Base-by-base conservation (phyloP, 2,888 invertebrate genomes). In the Geophilus truncorum region DNA sequence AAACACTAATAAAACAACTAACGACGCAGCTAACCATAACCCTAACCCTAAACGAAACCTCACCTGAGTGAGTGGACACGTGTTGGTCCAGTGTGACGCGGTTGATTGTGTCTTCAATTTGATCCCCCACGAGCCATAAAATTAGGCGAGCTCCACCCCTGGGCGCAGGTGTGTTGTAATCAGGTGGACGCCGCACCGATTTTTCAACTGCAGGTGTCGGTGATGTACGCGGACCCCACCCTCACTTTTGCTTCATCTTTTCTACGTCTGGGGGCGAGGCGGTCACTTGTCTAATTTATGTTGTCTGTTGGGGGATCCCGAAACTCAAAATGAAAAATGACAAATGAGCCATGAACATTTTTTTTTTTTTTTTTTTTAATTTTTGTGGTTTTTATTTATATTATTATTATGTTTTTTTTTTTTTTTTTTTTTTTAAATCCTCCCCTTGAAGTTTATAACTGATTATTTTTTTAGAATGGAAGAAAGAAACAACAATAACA, bases 141-240 rank as follows among this genome's bases (percentile, higher is more conserved):
- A 57, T 57, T 57, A 57, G 57, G 57, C 57, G 57, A 57, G 57
- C 57, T 23, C 57, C 57, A 57, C 57, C 57, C 57, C 57, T 57
- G 57, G 57, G 57, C 57, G 57, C 57, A 57, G 57, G 57, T 57
- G 57, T 57, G 57, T 57, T 57, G 57, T 57, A 57, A 57, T 57
- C 57, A 57, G 57, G 57, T 57, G 57, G 57, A 57, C 57, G 57
- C 57, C 57, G 57, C 57, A 57, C 57, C 57, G 23, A 57, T 57
- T 57, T 57, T 57, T 57, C 57, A 57, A 57, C 57, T 57, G 57
- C 57, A 57, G 57, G 57, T 57, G 57, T 57, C 57, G 57, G 57
- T 57, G 57, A 57, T 57, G 57, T 57, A 57, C 57, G 57, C n/a
- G 57, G 5, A 57, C 57, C 57, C 57, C 57, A 57, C 57, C 57